Base-by-base conservation (phyloP, 35 echinoderm and acorn worm genomes). In the Strongylocentrotus purpuratus region DNA sequence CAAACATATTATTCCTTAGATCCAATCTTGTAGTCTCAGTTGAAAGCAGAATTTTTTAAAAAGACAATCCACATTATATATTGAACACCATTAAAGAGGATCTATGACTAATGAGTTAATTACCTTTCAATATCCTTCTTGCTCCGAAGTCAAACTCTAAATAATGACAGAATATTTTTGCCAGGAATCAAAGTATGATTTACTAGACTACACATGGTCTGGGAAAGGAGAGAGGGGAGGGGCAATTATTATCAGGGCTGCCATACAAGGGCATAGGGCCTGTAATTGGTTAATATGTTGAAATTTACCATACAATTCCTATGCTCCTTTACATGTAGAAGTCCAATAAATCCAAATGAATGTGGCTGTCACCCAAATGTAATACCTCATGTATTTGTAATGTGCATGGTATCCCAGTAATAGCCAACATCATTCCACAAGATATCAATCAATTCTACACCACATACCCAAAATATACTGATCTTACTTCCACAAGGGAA, bases 201-300 rank as follows among this genome's bases (percentile, higher is more conserved):
- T 78, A 0, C 61, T 78, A 78, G 65, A 78, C 65, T 78, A 78
- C 28, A n/a, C 20, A 28, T 78, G 65, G 65, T 78, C 65, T 78
- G 65, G 18, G 28, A 78, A 78, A 7, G 28, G 65, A 78, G 65
- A 78, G 65, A 31, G 65, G 65, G 65, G 65, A 78, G 65, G 65
- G 65, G 65, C 65, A 78, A 28, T 78, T 7, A 78, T 78, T 78
- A 28, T 78, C 20, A 78, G 65, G 65, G 65, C 65, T 78, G 20
- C 65, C 65, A 78, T 78, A 78, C 65, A 78, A 78, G 65, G 65
- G 65, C 65, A 28, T 28, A n/a, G 65, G 65, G 65, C 20, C 65
- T 78, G 65, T 78, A 78, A 78, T 78, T 78, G 65, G 65, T 28
- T 78, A 78, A 78, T 78, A 78, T 78, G 65, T 78, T 78, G 65